A percentile compares a stretch with the other conserved stretches of the same genome.
Conservation (phyloP, 2,797 vertebrate genomes). For the Oophaga sylvatica region DNA sequence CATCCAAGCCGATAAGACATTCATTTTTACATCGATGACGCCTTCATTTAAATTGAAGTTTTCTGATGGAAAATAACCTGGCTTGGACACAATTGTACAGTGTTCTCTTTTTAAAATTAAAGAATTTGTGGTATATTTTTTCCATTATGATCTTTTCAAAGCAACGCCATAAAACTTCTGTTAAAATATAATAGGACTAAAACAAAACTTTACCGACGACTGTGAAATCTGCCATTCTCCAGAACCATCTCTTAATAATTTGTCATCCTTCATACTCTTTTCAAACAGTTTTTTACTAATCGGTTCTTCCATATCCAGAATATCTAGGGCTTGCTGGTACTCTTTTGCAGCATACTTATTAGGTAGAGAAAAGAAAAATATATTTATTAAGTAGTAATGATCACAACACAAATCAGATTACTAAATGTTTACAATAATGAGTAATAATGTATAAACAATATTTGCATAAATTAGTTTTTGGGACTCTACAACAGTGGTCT, state of each 20-base stretch:
- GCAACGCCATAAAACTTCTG: neutral
- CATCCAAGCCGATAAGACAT: too few relatives aligned
- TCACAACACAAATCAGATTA: neutral
- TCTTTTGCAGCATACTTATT: slow-evolving; percentile 96
- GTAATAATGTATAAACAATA: too few relatives aligned
- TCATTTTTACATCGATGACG: too few relatives aligned
- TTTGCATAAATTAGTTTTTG: too few relatives aligned
- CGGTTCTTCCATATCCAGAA: slow-evolving; percentile 93
- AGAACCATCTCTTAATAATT: slow-evolving; percentile 77
- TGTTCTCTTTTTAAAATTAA: neutral
- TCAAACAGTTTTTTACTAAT: slow-evolving; percentile 90
- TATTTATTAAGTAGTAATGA: neutral
- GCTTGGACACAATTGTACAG: too few relatives aligned
- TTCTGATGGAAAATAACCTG: too few relatives aligned
- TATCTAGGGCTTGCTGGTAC: slow-evolving; percentile 96
- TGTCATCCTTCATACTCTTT: slow-evolving; percentile 86
- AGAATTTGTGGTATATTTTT: neutral
- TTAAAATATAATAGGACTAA: neutral
- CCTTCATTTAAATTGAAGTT: too few relatives aligned
- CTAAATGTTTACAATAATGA: neutral
- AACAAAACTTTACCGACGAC: slow-evolving; percentile 82
- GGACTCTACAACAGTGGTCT: too few relatives aligned
- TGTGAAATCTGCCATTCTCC: slow-evolving; percentile 95
- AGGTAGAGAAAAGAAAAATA: slow-evolving; percentile 48
- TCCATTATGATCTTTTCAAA: neutral